Conservation (phyloP, 2,797 vertebrate species). For the Thripadectes ignobilis region DNA sequence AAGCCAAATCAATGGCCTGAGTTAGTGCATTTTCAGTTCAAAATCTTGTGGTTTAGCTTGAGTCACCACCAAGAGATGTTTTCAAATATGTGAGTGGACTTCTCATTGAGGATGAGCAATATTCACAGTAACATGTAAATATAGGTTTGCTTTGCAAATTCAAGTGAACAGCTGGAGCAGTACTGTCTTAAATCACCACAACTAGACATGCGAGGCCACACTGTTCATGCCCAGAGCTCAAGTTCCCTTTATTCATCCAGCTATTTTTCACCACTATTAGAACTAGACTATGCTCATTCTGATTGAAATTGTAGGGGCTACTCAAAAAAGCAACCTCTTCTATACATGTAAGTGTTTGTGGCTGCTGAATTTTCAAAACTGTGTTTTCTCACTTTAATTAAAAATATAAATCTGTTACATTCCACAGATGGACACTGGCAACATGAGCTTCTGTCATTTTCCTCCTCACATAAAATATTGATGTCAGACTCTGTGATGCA, state of each 20-base stretch:
- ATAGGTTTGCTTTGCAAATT: neutral
- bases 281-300: neutral
- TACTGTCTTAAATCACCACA: neutral
- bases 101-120: neutral
- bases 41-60: neutral
- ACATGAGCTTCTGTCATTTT: neutral
- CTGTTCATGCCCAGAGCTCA: neutral
- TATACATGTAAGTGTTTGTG: neutral
- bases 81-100: neutral
- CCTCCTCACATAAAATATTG: neutral
- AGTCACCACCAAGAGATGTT: neutral
- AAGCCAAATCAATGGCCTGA: neutral
- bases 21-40: neutral
- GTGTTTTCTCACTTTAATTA: neutral
- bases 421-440: neutral
- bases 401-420: neutral
- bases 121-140: neutral
- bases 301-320: neutral
- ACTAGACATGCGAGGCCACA: neutral
- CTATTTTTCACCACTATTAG: neutral
- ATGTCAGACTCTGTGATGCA: conserved; percentile 12
- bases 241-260: neutral
- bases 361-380: neutral
- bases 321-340: neutral
- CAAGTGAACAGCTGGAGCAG: neutral